Evolutionary conservation across 2,888 invertebrate species (phyloP).

Genomic region (Lasioglossum malachurum): DNA sequence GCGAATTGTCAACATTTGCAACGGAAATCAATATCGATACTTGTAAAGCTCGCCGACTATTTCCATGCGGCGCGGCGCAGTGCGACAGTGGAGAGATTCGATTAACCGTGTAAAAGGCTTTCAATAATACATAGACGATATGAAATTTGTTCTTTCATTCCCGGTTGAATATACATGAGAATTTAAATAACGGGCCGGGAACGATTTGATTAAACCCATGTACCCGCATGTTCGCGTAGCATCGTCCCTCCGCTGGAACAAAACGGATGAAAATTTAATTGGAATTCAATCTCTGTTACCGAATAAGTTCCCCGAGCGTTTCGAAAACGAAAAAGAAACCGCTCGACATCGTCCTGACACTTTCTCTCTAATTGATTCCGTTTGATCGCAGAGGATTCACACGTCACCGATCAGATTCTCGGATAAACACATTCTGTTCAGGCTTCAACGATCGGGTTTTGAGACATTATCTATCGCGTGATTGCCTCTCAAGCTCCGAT

Average conservation of each 20-base stretch:
- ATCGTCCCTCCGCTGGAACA: background rate
- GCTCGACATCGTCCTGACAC: background rate
- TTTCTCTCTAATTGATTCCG: background rate
- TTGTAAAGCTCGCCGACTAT: slow-evolving; percentile 6
- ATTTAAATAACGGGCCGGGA: background rate
- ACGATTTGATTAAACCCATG: background rate
- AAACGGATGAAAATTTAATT: background rate
- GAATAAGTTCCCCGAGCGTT: background rate
- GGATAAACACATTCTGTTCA: background rate
- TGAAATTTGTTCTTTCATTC: slow-evolving; percentile 5
- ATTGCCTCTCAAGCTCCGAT: slow-evolving; percentile 1
- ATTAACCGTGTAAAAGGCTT: slow-evolving; percentile 6
- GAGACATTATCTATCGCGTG: slow-evolving; percentile 16
- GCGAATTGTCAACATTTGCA: slow-evolving; percentile 1
- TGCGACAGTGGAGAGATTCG: background rate
- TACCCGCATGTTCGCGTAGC: background rate
- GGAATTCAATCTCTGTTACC: background rate
- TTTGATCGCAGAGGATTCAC: background rate
- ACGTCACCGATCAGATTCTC: background rate
- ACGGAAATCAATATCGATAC: slow-evolving; percentile 6
- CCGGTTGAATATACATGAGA: background rate
- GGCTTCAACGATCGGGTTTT: background rate
- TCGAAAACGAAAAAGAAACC: background rate
- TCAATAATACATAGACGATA: background rate
- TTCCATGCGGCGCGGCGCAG: background rate